phyloP scores from a whole-genome alignment of 2,797 vertebrate species.

The Acrocephalus scirpaceus region DNA sequence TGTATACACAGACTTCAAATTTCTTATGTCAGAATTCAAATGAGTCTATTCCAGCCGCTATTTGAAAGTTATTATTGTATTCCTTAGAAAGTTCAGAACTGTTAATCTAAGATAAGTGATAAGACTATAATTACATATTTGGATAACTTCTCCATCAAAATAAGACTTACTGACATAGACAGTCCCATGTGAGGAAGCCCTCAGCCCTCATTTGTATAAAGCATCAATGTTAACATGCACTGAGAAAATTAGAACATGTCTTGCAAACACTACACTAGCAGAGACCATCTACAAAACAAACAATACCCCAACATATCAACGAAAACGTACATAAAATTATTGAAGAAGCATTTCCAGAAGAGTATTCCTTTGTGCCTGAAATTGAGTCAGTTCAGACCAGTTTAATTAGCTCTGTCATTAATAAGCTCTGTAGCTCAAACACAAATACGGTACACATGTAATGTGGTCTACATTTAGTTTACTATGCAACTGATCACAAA shows the following conservation, averaged over 20 bases:
- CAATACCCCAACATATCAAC: background rate
- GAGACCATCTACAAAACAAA: background rate
- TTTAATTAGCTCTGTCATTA: background rate
- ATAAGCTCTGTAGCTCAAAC: background rate
- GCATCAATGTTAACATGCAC: background rate
- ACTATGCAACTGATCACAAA: background rate
- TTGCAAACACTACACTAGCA: background rate
- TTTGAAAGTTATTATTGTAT: background rate
- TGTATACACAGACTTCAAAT: background rate
- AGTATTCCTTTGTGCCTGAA: background rate
- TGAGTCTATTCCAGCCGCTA: background rate
- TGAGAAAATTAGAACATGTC: background rate
- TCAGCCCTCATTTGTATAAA: background rate
- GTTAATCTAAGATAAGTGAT: background rate
- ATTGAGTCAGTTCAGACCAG: background rate
- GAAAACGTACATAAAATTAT: background rate
- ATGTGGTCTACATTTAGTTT: background rate
- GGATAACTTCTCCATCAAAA: background rate
- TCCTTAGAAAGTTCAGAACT: background rate
- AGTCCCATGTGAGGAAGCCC: background rate
- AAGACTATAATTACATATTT: background rate
- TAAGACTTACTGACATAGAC: background rate
- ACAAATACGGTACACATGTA: accelerated
- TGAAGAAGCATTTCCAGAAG: background rate
- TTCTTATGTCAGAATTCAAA: background rate